Evolutionary conservation across 2,797 vertebrate genomes (phyloP), one percentile per base, ranked within the genome.

Genomic region (Philypnodon macrostomus): DNA sequence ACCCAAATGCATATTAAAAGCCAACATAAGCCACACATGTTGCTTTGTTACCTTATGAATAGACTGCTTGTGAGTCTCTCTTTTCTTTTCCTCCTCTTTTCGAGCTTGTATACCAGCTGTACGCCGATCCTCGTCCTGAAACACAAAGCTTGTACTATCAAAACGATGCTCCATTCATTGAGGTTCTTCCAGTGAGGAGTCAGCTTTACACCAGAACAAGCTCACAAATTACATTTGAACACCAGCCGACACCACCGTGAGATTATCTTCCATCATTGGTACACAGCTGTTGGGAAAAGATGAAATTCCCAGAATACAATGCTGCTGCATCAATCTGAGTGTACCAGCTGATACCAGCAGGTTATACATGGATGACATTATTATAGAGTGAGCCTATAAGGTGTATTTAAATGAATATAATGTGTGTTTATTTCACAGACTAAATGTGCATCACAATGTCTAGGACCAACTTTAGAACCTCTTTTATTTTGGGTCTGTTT

Each of bases 81-180:
- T 92, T 84, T 93, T 96, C 89, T 91, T 96, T 73, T 99, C 97
- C 83, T 99, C 97, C 77, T 99, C 96, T 87, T 93, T 98, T 72
- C 93, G 93, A 73, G 91, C 91, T 69, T 93, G 90, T 74, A 94
- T 77, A 70, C 92, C 94, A 85, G 94, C 95, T 83, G 93, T 88
- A 63, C 95, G 96, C 86, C 95, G 93, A 90, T 99, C 96, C 92
- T 98, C 97, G 84, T 98, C 96, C 97, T 99, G 75, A 35, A 82
- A 76, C 58, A 72, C 47, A 86, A 7, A 75, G 72, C 33, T 58
- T 5, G 61, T 41, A 63, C 73, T 58, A 67, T 85, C 73, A 87
- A 65, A 60, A 50, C 58, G 59, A 39, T 8, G 62, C 74, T 83
- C 68, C 71, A 80, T 84, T 81, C 66, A 79, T 38, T 46, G 68